Percentiles rank a stretch among this genome's conserved stretches.
Evolutionary conservation across 2,797 vertebrate species (phyloP).

Genomic region (Spondyliosoma cantharus): DNA sequence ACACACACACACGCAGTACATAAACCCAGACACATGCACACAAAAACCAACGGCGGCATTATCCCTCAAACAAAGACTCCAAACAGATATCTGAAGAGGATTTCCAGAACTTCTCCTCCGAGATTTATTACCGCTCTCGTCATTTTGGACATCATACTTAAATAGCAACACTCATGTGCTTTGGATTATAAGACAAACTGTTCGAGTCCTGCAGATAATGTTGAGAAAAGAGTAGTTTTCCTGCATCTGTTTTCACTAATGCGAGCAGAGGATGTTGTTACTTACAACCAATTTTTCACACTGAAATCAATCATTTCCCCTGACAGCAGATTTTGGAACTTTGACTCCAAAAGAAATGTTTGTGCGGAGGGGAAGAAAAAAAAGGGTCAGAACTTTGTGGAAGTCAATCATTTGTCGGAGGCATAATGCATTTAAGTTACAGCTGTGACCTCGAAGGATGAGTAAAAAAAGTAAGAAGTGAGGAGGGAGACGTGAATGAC

Average conservation of each 20-base stretch:
- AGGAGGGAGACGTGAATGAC: slow-evolving; percentile 26
- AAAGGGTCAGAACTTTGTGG: slow-evolving; percentile 49
- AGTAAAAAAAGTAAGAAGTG: slow-evolving; percentile 29
- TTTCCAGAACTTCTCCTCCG: slow-evolving; percentile 82
- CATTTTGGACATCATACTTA: slow-evolving; percentile 82
- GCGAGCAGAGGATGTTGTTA: slow-evolving; percentile 88
- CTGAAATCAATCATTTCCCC: slow-evolving; percentile 85
- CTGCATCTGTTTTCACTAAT: slow-evolving; percentile 90
- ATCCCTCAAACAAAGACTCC: slow-evolving; percentile 82
- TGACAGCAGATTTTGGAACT: slow-evolving; percentile 75
- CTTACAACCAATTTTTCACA: slow-evolving; percentile 88
- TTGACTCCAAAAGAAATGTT: slow-evolving; percentile 72
- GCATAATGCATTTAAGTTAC: slow-evolving; percentile 51
- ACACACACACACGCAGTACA: background rate
- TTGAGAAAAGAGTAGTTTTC: slow-evolving; percentile 74
- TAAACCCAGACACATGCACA: slow-evolving; percentile 14
- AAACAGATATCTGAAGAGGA: slow-evolving; percentile 74
- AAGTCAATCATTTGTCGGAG: slow-evolving; percentile 70
- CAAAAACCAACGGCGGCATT: slow-evolving; percentile 22
- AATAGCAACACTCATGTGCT: slow-evolving; percentile 85
- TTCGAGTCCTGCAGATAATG: slow-evolving; percentile 86
- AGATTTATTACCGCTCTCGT: slow-evolving; percentile 84
- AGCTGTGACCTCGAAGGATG: slow-evolving; percentile 45
- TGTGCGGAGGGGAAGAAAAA: slow-evolving; percentile 36
- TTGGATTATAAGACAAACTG: slow-evolving; percentile 82